Evolutionary conservation across 1,140 invertebrate species (phyloP), one percentile per base, ranked within the genome.

Genomic region (Papilio helenus): DNA sequence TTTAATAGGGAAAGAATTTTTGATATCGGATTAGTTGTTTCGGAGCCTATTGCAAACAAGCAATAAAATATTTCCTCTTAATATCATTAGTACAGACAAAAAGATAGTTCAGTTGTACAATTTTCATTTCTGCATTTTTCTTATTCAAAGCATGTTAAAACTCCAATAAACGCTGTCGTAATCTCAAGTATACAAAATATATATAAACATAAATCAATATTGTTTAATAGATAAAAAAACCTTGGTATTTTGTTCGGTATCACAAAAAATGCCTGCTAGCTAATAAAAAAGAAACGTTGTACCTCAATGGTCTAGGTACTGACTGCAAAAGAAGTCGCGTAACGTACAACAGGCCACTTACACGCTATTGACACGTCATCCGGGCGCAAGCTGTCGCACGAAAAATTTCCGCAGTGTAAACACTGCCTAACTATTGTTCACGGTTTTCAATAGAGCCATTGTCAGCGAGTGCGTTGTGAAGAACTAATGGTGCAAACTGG

Each of bases 361-460:
- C 61, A 65, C 61, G 61, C 61, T 79, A 71, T 80, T 81, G 74
- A 81, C 68, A 79, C 68, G 79, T 78, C 81, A 72, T 82, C 77
- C 85, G 84, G 79, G 78, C 44, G 82, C 87, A 86, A 87, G 84
- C 86, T 88, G 88, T 86, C 87, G 81, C 79, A 55, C 71, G 23
- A 79, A 83, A 86, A 84, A 84, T 79, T 82, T 79, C 79, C 80
- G 23, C 83, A 85, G 79, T 88, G 85, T 88, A 86, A 88, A 85
- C 88, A 87, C 79, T 46, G 82, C 81, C 82, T 83, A 83, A 86
- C 81, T 85, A 89, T 90, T 90, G 89, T 90, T 85, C 84, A 65
- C 79, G 82, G 80, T 81, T 86, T 88, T 88, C 86, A 89, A 90
- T 88, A 83, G 83, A 81, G 78, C 83, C 72, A 88, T 89, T 89